phyloP scores from a whole-genome alignment of 2,113 vertebrate species.

The Xiphorhynchus elegans region DNA sequence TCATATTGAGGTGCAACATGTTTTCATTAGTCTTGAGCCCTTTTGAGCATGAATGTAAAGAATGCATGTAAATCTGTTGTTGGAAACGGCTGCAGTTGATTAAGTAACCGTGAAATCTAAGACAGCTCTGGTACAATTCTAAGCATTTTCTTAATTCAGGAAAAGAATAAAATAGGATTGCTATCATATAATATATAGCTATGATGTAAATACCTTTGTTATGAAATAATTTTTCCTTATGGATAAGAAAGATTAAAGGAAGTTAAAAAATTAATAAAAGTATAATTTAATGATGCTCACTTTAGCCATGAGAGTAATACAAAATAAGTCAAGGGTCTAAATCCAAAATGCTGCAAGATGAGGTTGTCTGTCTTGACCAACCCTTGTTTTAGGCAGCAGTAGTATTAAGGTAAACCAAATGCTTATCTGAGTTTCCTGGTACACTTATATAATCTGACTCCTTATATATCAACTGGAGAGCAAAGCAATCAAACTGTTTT shows the following conservation, averaged over 20 bases:
- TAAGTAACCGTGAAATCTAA: neutral
- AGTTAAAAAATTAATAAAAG: neutral
- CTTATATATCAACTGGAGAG: neutral
- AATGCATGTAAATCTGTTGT: neutral
- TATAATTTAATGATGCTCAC: neutral
- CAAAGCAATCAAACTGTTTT: neutral
- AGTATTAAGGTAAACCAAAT: neutral
- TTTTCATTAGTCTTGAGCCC: neutral
- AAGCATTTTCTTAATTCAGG: neutral
- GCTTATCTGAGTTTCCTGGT: neutral
- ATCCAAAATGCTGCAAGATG: neutral
- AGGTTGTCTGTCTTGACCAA: neutral
- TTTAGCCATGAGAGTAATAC: neutral
- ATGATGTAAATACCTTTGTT: neutral
- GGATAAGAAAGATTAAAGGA: neutral
- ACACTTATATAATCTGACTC: neutral
- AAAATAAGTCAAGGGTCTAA: neutral
- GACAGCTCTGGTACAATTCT: neutral
- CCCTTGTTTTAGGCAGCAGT: neutral
- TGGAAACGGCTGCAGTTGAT: neutral
- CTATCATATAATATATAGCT: neutral
- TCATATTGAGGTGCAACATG: accelerated
- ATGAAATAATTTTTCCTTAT: neutral
- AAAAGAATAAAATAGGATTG: neutral
- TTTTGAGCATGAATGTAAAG: neutral